A percentile compares a stretch with the other conserved stretches of the same genome.
phyloP scores from a whole-genome alignment of 2,888 invertebrate genomes.

The Cryptus viduatorius region DNA sequence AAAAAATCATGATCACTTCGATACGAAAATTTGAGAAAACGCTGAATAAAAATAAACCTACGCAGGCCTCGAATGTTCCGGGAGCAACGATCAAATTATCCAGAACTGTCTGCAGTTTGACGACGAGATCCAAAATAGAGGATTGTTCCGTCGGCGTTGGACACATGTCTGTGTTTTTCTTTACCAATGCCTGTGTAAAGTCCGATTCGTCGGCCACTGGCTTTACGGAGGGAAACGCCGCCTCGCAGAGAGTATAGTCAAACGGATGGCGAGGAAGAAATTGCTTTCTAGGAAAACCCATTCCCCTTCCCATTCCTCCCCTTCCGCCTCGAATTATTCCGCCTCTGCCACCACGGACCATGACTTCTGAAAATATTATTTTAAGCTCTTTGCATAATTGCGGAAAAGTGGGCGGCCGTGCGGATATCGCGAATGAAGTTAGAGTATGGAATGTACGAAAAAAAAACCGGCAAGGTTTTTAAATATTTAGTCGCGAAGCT shows the following conservation, averaged over 20 bases:
- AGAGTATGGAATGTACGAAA: no score
- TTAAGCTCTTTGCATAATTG: background rate
- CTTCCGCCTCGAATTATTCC: constrained; percentile 89
- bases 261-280: constrained; percentile 93
- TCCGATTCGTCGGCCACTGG: constrained; percentile 93
- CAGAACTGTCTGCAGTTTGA: constrained; percentile 97
- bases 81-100: constrained; percentile 98
- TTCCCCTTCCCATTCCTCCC: constrained; percentile 89
- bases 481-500: no score
- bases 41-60: constrained; percentile 86
- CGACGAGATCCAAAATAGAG: constrained; percentile 96
- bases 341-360: constrained; percentile 89
- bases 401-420: background rate
- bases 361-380: constrained; percentile 76
- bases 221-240: constrained; percentile 94
- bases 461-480: no score
- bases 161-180: constrained; percentile 96
- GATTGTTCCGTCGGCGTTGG: constrained; percentile 96
- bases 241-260: constrained; percentile 94
- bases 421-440: background rate
- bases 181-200: constrained; percentile 95
- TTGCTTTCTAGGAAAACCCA: constrained; percentile 88
- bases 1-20: constrained; percentile 2
- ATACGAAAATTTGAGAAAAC: background rate
- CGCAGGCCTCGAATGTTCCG: constrained; percentile 97